Evolutionary conservation across 2,113 vertebrate species (phyloP).

Genomic region (Oophaga pumilio): DNA sequence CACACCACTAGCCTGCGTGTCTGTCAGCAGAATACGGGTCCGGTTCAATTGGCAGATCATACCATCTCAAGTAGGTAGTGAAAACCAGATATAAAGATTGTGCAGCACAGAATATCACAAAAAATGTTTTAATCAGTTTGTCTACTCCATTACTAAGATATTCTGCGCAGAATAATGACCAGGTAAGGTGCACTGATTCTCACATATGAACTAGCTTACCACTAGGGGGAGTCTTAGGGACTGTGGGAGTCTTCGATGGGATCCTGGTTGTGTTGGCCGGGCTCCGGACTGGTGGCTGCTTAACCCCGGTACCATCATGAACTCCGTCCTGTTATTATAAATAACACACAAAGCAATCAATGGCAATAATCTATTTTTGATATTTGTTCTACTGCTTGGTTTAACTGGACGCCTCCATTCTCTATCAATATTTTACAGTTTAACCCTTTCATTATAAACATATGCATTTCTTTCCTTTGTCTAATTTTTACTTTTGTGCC

Average conservation of each 20-base stretch:
- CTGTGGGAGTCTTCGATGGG: constrained; percentile 78
- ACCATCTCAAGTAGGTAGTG: too few species aligned
- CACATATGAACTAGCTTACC: constrained; percentile 64
- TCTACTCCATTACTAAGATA: not conserved
- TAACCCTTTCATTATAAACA: not conserved
- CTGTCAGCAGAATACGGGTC: not conserved
- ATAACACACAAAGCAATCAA: not conserved
- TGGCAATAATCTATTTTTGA: not conserved
- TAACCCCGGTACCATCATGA: constrained; percentile 55
- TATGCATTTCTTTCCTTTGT: not conserved
- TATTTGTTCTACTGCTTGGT: not conserved
- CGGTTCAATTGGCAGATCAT: not conserved
- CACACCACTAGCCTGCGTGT: not conserved
- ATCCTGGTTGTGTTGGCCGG: constrained; percentile 79
- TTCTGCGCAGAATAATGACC: not conserved
- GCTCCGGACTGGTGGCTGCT: constrained; percentile 74
- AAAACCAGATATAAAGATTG: not conserved
- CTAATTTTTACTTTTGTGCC: not conserved
- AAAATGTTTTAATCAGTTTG: not conserved
- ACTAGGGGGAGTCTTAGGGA: constrained; percentile 77
- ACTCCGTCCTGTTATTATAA: constrained; percentile 25
- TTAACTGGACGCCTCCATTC: not conserved
- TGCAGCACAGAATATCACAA: not conserved
- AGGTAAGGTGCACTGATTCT: not conserved
- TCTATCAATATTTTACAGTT: not conserved